Base-by-base conservation (phyloP, 2,888 invertebrate species). In the Sisyra nigra region DNA sequence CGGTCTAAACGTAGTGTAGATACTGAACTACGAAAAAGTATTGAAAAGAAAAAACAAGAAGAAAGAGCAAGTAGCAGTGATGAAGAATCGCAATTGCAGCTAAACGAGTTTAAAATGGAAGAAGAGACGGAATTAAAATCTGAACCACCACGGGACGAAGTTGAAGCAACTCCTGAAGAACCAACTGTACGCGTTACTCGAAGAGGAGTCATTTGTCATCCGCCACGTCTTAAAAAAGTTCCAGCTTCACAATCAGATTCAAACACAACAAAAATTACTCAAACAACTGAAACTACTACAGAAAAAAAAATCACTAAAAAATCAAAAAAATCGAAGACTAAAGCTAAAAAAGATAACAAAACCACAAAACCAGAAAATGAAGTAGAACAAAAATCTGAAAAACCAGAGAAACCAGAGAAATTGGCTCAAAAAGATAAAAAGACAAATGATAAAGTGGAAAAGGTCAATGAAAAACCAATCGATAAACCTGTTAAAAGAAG, bases 71-170 rank as follows among this genome's bases (percentile, higher is more conserved):
- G 54, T 51, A 50, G 49, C 51, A 47, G 56, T 14, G 35, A 35
- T 9, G 35, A 35, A 4, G 35, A 35, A 24, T 3, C 24, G 3
- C 24, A 24, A 46, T 48, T 19, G 50, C 52, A 49, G 57, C 56
- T 9, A 60, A 59, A 45, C 52, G 62, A 2, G 49, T 52, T 37
- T 48, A 58, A 4, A 59, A 61, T 49, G 50, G 52, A 19, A 54
- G 36, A 48, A 62, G 31, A 48, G 62, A 13, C 56, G 56, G 45
- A 61, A 59, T 45, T 71, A 44, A 61, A 66, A 52, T 62, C 67
- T 44, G 52, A 54, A 46, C 66, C 67, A 48, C 52, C 55, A 47
- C 68, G 65, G 55, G 64, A 67, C 47, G 68, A 72, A 48, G 45
- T 54, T 53, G 31, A 49, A 51, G 9, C 56, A 53, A 54, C 40